These are phyloP conservation scores for Donacobius atricapilla DNA, from an alignment of 2,113 vertebrate genomes.

Conservation along the genomic window DNA sequence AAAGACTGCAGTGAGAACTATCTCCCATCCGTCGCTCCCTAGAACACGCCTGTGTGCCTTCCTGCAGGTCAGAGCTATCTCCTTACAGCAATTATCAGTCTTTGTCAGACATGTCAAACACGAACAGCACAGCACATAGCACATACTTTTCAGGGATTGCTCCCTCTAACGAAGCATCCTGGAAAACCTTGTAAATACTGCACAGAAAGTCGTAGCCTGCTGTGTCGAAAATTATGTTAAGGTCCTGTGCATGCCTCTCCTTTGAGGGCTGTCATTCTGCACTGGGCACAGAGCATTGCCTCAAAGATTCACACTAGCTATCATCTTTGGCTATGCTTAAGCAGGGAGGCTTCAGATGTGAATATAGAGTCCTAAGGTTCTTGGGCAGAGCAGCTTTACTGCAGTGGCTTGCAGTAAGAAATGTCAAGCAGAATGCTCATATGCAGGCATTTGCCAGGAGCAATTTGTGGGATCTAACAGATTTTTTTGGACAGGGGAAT, in stretches of 20 bases:
- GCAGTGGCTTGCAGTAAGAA: background rate
- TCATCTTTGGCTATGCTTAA: background rate
- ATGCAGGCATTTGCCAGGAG: background rate
- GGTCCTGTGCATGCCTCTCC: rapidly evolving
- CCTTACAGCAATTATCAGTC: background rate
- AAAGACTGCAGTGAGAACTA: background rate
- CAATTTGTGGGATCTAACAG: background rate
- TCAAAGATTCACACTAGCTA: background rate
- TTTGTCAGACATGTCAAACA: background rate
- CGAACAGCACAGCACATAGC: background rate
- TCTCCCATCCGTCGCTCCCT: background rate
- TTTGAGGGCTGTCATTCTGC: background rate
- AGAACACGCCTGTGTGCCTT: background rate
- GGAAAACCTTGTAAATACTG: background rate
- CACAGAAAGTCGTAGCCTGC: background rate
- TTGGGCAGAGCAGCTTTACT: background rate
- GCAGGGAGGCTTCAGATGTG: background rate
- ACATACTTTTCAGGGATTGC: background rate
- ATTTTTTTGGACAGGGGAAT: background rate
- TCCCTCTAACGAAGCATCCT: background rate
- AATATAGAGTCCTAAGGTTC: background rate
- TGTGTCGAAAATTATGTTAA: background rate
- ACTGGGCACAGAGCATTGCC: background rate
- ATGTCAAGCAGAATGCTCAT: background rate
- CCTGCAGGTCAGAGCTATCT: background rate